Conservation (phyloP, 2,888 invertebrate genomes). For the Mellilla xanthometata region DNA sequence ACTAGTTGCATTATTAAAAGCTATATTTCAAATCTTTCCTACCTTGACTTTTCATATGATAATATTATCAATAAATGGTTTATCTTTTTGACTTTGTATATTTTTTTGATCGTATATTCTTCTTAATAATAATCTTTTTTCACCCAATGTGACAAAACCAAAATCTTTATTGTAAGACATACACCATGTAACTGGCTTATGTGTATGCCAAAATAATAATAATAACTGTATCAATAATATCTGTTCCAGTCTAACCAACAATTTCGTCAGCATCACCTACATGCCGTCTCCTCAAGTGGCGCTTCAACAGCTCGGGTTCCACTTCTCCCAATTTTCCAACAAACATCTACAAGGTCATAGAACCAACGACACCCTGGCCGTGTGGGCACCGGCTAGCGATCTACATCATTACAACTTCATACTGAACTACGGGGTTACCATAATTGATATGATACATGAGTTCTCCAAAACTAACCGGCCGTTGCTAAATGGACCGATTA, state of each 20-base stretch:
- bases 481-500: conserved; percentile 62
- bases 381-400: conserved; percentile 60
- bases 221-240: conserved; percentile 3
- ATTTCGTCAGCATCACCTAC: conserved; percentile 53
- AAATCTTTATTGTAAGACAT: no score
- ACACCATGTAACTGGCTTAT: no score
- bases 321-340: conserved; percentile 56
- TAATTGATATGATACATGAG: conserved; percentile 59
- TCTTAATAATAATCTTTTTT: no score
- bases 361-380: conserved; percentile 52
- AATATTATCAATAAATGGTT: no score
- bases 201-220: no score
- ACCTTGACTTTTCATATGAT: no score
- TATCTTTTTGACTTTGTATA: no score
- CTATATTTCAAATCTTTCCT: no score
- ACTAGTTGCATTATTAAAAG: no score
- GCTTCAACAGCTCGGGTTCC: conserved; percentile 66
- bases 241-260: conserved; percentile 47
- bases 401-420: conserved; percentile 55
- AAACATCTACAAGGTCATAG: conserved; percentile 37
- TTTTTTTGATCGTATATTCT: no score
- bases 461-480: conserved; percentile 54
- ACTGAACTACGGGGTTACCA: conserved; percentile 51
- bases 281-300: conserved; percentile 68
- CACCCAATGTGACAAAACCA: no score